A percentile compares a stretch with the other conserved stretches of the same genome.
These are phyloP conservation scores for Fragum fragum DNA, from an alignment of 2,888 invertebrate species.

Conservation along the genomic window DNA sequence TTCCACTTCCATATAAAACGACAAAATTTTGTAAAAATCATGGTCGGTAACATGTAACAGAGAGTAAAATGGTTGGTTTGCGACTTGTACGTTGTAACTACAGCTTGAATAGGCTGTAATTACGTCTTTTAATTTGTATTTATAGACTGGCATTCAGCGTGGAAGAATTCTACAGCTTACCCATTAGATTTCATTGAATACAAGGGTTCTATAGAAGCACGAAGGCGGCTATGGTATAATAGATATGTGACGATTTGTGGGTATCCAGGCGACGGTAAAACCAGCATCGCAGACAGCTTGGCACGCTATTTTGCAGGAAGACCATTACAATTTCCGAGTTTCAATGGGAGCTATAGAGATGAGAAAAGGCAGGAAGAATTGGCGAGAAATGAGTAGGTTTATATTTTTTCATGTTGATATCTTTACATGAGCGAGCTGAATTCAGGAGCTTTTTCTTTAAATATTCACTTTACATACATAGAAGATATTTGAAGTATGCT, in stretches of 20 bases:
- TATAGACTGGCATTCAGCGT: constrained; percentile 66
- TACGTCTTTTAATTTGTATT: no score
- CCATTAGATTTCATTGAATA: constrained; percentile 48
- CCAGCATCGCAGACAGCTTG: constrained; percentile 61
- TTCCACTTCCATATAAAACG: no score
- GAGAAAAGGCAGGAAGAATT: not conserved
- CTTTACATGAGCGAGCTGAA: no score
- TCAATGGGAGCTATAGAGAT: not conserved
- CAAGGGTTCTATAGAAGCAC: constrained; percentile 43
- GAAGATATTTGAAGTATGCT: no score
- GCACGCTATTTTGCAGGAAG: constrained; percentile 46
- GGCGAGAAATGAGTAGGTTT: not conserved
- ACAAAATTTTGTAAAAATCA: no score
- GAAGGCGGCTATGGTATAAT: constrained; percentile 53
- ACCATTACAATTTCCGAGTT: constrained; percentile 18
- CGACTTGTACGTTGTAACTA: no score
- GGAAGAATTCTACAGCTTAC: constrained; percentile 38
- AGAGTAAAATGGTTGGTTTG: no score
- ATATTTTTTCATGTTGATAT: no score
- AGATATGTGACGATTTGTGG: constrained; percentile 65
- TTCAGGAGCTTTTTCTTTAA: no score
- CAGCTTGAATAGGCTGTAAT: no score
- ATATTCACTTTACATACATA: no score
- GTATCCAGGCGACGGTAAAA: constrained; percentile 66
- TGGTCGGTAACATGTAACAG: no score